Evolutionary conservation across 2,797 vertebrate species (phyloP).

Genomic region (Schizopygopsis malacanthus): DNA sequence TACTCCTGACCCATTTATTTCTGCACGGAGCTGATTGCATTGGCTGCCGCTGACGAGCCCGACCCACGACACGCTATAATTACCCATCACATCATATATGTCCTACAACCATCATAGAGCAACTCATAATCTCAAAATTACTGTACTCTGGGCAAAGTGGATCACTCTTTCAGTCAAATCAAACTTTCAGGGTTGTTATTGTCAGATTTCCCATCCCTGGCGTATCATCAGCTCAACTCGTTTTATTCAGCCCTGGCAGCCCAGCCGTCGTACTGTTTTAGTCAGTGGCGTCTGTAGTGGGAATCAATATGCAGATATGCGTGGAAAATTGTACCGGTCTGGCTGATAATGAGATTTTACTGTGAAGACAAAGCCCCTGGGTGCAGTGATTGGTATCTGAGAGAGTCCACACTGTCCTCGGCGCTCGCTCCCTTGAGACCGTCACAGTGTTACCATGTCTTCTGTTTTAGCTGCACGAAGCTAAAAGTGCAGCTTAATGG

Average conservation of each 20-base stretch:
- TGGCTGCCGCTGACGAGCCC: conserved; percentile 71
- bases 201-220: conserved; percentile 46
- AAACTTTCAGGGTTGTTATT: conserved; percentile 65
- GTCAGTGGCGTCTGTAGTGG: conserved; percentile 52
- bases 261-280: conserved; percentile 15
- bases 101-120: conserved; percentile 70
- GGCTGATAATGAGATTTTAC: conserved; percentile 59
- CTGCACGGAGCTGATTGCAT: conserved; percentile 78
- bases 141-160: conserved; percentile 69
- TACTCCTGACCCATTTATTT: conserved; percentile 80
- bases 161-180: conserved; percentile 69
- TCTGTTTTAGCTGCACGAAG: conserved; percentile 39
- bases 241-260: conserved; percentile 22
- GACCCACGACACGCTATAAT: conserved; percentile 75
- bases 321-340: conserved; percentile 48
- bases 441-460: conserved; percentile 44
- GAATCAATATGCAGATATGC: conserved; percentile 61
- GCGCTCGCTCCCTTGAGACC: conserved; percentile 23
- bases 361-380: conserved; percentile 56
- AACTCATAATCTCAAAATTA: conserved; percentile 78
- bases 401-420: conserved; percentile 37
- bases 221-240: conserved; percentile 29
- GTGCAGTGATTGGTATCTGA: conserved; percentile 57
- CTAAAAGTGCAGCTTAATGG: conserved; percentile 41
- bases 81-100: conserved; percentile 81